Base-by-base conservation (phyloP, 1,140 invertebrate genomes). In the Drosophila nikananu region DNA sequence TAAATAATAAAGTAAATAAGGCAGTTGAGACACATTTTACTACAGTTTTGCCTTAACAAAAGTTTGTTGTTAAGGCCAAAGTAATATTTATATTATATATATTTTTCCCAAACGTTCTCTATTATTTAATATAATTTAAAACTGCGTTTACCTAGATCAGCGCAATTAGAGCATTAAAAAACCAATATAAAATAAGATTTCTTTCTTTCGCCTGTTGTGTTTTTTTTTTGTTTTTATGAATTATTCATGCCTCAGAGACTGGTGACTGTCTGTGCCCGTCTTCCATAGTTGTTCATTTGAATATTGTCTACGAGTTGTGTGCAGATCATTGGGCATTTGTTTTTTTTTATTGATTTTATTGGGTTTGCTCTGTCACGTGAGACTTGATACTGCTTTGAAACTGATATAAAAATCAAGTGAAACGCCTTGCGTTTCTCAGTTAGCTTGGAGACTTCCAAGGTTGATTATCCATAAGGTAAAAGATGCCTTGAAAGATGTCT, bases 191-290 rank as follows among this genome's bases (percentile, higher is more conserved):
- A 54, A 35, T 13, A 35, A 15, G 2, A 15, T 15, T 3, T n/a
- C 42, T 48, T 10, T 7, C 48, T 30, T 46, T 44, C n/a, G 37
- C 23, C 30, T 59, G 10, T 37, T 42, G 12, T 19, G 19, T 13
- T 57, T 41, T 19, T 3, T 21, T 37, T 44, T 27, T n/a, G n/a
- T 41, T 30, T 17, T 2, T 13, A 74, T 80, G 17, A 79, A 67
- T 74, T 60, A 80, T 80, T 67, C 41, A 80, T 74, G 19, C 19
- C 15, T 19, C 21, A 17, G 30, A 60, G 78, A 72, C 58, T 21
- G 23, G 49, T 57, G 49, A 27, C 49, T 39, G 61, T 57, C 32
- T 63, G 61, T 39, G n/a, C 21, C 49, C 30, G 60, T 37, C 17
- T 62, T 17, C 13, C 46, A 30, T 9, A 60, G 42, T 30, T 35